Evolutionary conservation across 2,888 invertebrate genomes (phyloP).

Genomic region (Dasypogon diadema): DNA sequence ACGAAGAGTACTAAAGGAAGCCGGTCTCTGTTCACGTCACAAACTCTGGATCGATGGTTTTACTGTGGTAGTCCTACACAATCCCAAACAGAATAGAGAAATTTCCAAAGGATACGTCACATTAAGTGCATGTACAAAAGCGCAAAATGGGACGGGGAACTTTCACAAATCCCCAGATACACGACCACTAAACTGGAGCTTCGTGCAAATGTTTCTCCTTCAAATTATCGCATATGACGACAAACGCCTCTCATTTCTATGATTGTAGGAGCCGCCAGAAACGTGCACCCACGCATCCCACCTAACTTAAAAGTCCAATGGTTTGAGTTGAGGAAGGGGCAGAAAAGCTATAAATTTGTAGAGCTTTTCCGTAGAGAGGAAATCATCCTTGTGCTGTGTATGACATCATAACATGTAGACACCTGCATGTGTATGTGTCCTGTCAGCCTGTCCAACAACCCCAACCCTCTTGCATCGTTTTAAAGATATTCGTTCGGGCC

Average conservation of each 20-base stretch:
- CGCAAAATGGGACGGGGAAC: neutral
- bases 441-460: neutral
- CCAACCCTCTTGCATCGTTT: neutral
- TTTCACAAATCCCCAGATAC: constrained; percentile 36
- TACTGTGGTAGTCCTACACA: constrained; percentile 18
- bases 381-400: constrained; percentile 19
- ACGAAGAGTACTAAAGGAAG: constrained; percentile 28
- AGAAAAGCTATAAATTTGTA: constrained; percentile 7
- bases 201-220: neutral
- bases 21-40: constrained; percentile 45
- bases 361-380: constrained; percentile 28
- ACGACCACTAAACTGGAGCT: neutral
- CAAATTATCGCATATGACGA: neutral
- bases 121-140: constrained; percentile 24
- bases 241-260: neutral
- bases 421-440: constrained; percentile 8
- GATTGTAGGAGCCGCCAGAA: neutral
- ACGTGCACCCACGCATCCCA: constrained; percentile 37
- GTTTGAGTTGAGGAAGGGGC: neutral
- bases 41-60: constrained; percentile 24
- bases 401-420: constrained; percentile 40
- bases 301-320: neutral
- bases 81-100: neutral
- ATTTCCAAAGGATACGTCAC: constrained; percentile 37
- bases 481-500: neutral